Evolutionary conservation across 2,113 vertebrate species (phyloP).

Genomic region (Ia io): DNA sequence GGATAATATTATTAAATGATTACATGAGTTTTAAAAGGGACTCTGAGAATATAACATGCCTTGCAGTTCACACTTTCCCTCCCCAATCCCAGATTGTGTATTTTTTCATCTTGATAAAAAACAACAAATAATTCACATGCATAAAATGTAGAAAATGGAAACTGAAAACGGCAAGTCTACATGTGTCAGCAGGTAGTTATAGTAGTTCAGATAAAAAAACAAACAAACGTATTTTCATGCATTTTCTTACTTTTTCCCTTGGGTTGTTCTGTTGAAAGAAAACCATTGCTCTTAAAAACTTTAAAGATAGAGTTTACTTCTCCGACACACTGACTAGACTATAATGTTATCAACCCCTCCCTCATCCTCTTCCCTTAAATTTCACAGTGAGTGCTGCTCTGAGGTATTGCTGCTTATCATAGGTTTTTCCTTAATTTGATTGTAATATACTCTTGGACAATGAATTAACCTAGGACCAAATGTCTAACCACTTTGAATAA

Average conservation of each 20-base stretch:
- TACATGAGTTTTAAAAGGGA: neutral
- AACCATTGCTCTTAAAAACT: neutral
- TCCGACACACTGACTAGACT: neutral
- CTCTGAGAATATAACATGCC: neutral
- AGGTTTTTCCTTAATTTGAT: neutral
- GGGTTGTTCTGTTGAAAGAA: constrained; percentile 55
- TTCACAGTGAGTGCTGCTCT: neutral
- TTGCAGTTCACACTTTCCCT: neutral
- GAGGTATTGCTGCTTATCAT: neutral
- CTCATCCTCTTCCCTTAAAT: neutral
- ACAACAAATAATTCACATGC: neutral
- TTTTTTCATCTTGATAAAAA: neutral
- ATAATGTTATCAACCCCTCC: fast-evolving
- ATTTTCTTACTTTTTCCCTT: constrained; percentile 75
- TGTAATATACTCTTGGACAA: neutral
- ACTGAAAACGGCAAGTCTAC: neutral
- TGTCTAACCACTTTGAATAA: neutral
- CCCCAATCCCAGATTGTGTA: neutral
- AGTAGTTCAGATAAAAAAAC: neutral
- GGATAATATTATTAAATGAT: neutral
- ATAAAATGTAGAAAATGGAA: neutral
- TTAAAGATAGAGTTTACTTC: neutral
- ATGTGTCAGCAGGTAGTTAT: neutral
- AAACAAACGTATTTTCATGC: neutral
- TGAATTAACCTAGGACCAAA: neutral